These are phyloP conservation scores for Rhipidura dahli DNA, from an alignment of 2,113 vertebrate species.

Conservation along the genomic window DNA sequence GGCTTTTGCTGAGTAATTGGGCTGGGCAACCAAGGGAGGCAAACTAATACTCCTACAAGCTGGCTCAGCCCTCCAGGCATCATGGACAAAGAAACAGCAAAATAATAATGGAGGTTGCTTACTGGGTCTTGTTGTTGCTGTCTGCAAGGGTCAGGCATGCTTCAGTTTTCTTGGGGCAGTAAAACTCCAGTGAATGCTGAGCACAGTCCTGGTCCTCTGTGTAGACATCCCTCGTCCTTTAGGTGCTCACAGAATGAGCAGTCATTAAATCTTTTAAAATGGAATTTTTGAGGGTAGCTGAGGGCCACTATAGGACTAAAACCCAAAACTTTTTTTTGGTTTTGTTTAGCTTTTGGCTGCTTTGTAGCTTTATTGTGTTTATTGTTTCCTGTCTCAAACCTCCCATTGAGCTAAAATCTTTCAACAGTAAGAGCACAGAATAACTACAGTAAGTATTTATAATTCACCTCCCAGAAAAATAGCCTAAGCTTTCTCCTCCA, in stretches of 20 bases:
- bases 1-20: background rate
- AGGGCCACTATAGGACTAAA: background rate
- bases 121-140: background rate
- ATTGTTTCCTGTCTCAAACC: background rate
- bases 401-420: background rate
- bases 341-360: background rate
- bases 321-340: background rate
- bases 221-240: background rate
- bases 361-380: background rate
- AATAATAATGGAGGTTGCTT: background rate
- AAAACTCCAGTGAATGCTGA: background rate
- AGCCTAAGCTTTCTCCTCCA: background rate
- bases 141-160: background rate
- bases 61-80: constrained; percentile 10
- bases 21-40: background rate
- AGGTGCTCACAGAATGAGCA: background rate
- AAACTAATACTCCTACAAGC: background rate
- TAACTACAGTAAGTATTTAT: background rate
- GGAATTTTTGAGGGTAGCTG: background rate
- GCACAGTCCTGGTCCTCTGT: background rate
- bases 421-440: background rate
- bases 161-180: background rate
- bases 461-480: background rate
- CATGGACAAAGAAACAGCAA: background rate
- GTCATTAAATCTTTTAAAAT: background rate